Conservation (phyloP, 2,888 invertebrate species). For the Rhagophthalmus giganteus region DNA sequence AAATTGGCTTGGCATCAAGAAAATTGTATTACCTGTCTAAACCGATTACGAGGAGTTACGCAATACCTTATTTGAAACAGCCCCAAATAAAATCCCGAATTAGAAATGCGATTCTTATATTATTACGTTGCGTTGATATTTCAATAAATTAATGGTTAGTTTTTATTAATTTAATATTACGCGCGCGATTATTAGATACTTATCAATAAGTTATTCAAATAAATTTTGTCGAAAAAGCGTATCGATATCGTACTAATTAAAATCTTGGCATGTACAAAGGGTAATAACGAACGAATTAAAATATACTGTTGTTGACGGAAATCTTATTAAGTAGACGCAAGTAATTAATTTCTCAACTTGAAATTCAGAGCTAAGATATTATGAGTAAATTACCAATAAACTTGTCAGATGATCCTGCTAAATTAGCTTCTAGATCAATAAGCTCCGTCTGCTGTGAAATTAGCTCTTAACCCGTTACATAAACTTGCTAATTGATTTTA, state of each 20-base stretch:
- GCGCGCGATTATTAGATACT: no score
- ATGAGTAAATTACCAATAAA: slow-evolving; percentile 44
- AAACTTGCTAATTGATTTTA: slow-evolving; percentile 42
- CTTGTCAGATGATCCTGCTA: slow-evolving; percentile 40
- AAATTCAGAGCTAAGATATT: slow-evolving; percentile 38
- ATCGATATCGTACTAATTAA: neutral
- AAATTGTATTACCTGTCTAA: no score
- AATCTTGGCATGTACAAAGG: neutral
- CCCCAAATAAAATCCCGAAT: no score
- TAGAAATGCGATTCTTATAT: no score
- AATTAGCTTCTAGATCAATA: slow-evolving; percentile 41
- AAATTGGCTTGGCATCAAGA: no score
- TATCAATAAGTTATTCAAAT: no score
- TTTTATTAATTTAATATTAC: no score
- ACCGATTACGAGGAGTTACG: no score
- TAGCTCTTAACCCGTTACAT: slow-evolving; percentile 41
- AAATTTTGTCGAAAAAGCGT: no score
- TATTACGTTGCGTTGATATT: no score
- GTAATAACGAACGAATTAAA: slow-evolving; percentile 17
- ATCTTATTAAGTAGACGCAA: slow-evolving; percentile 33
- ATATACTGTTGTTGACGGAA: slow-evolving; percentile 27
- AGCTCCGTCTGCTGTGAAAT: slow-evolving; percentile 40
- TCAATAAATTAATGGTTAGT: no score
- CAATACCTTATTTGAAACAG: no score
- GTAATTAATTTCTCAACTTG: slow-evolving; percentile 38